Base-by-base conservation (phyloP, 2,113 vertebrate species). In the Gallinago jamesoni region DNA sequence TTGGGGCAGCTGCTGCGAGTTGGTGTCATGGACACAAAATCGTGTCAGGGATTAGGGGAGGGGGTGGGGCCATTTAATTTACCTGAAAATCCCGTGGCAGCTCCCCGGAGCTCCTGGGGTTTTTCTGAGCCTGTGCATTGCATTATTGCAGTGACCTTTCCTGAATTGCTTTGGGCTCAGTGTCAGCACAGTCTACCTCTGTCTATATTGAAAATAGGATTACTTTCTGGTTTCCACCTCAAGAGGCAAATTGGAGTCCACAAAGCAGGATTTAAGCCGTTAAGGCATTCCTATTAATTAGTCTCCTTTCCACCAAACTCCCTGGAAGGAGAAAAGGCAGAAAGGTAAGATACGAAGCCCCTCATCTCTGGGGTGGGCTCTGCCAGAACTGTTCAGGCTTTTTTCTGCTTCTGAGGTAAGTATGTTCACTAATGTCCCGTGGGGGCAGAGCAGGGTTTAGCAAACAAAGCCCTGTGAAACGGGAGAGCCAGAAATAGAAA, bases 381-480 rank as follows among this genome's bases (percentile, higher is more conserved):
- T 84, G 45, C 21, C 10, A 10, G 59, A 70, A 37, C 27, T 37
- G 15, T 30, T 37, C 72, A 47, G 14, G 1, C 0, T 60, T 76
- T 84, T n/a, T 63, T 91, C 52, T 88, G 63, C 39, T 87, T 87
- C 63, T 82, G 69, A 92, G 39, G 60, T 64, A 79, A 57, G n/a
- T 76, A 16, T 74, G 27, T 47, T 94, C 41, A 62, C 50, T 72
- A 19, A 75, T 70, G 75, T 76, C 68, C 70, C 11, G 0, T 21
- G 79, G 59, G 43, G 77, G n/a, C 14, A 74, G 43, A 89, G 55
- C 23, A 57, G 77, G 52, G 69, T 33, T 93, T 88, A 81, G 60
- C 74, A 75, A 96, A 90, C 81, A 93, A 95, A 96, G 92, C 75
- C 90, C 84, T 87, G 66, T 87, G 94, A 93, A 95, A 96, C 96